A percentile compares a stretch with the other conserved stretches of the same genome.
Evolutionary conservation across 2,888 invertebrate genomes (phyloP).

Genomic region (Luperina testacea): DNA sequence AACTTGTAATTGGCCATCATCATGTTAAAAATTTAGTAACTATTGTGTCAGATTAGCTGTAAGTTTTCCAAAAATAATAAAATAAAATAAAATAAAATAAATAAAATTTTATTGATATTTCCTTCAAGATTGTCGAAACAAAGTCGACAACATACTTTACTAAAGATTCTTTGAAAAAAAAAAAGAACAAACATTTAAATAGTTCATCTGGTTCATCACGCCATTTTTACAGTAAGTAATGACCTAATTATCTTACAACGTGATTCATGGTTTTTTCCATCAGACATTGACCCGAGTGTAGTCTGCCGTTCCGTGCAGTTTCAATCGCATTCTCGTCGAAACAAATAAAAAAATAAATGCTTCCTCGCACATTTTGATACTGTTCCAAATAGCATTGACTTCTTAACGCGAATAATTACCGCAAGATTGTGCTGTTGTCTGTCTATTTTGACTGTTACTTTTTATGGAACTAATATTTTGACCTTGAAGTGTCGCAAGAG

Average conservation of each 20-base stretch:
- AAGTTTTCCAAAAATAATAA: too few relatives aligned
- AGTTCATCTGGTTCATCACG: background rate
- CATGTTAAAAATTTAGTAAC: too few relatives aligned
- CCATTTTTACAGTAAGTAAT: background rate
- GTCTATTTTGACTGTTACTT: background rate
- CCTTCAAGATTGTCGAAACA: background rate
- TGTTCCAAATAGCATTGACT: conserved; percentile 8
- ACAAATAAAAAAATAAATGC: conserved; percentile 11
- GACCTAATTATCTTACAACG: background rate
- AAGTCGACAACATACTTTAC: background rate
- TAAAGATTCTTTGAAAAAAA: background rate
- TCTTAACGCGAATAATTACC: background rate
- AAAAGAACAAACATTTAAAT: background rate
- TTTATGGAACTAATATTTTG: background rate
- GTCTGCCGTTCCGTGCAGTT: background rate
- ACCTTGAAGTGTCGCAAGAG: background rate
- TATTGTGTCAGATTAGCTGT: too few relatives aligned
- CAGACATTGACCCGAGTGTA: background rate
- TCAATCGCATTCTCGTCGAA: background rate
- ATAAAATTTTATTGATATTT: too few relatives aligned
- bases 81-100: too few relatives aligned
- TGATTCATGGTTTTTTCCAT: background rate
- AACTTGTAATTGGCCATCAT: too few relatives aligned
- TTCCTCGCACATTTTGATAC: conserved; percentile 12
- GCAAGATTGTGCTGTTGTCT: background rate